Percentiles rank a stretch among this genome's conserved stretches.
Conservation (phyloP, 2,888 invertebrate genomes). For the Euzetes globulus region DNA sequence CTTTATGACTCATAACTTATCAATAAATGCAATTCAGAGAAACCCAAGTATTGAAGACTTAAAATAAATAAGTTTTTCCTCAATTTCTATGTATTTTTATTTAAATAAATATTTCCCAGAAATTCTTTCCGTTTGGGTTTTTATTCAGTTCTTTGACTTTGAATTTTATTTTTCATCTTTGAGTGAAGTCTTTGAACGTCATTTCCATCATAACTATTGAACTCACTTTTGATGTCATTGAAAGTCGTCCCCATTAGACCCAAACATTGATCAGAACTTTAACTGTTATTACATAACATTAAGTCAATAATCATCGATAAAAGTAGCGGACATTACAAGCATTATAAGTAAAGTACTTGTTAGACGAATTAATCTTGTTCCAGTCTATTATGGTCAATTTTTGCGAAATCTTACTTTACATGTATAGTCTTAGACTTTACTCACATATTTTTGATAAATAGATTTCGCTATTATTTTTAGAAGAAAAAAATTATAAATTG, state of each 20-base stretch:
- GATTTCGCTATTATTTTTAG: no score
- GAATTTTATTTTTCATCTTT: not conserved
- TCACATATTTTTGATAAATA: no score
- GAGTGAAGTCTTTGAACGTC: not conserved
- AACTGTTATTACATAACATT: no score
- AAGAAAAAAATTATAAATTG: no score
- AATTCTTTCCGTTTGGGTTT: not conserved
- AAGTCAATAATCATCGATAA: no score
- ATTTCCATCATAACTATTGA: not conserved
- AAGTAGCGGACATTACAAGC: no score
- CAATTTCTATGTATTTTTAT: not conserved
- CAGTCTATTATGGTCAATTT: no score
- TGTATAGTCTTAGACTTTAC: no score
- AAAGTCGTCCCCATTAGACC: not conserved
- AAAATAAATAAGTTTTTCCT: slow-evolving; percentile 9
- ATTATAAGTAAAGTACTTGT: no score
- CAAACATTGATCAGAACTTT: no score
- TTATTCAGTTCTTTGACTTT: not conserved
- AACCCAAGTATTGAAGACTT: not conserved
- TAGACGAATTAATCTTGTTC: no score
- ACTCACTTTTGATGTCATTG: not conserved
- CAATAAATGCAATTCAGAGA: not conserved
- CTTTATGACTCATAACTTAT: not conserved
- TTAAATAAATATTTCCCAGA: slow-evolving; percentile 1
- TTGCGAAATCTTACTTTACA: no score